Evolutionary conservation across 2,797 vertebrate species (phyloP).

Genomic region (Schizothorax lantsangensis): DNA sequence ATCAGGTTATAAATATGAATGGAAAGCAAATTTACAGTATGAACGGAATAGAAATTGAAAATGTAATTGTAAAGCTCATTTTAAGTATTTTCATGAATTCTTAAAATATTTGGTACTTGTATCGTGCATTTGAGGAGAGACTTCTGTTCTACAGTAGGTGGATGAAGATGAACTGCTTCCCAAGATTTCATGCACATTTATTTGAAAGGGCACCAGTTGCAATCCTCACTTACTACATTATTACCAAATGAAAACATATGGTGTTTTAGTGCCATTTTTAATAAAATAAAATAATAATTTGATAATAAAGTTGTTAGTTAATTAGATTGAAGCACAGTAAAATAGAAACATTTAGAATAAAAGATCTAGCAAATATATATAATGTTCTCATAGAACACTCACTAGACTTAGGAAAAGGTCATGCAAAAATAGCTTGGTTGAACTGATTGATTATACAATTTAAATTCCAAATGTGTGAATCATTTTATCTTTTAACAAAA

Average conservation of each 20-base stretch:
- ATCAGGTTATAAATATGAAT: not conserved
- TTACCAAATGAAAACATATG: not conserved
- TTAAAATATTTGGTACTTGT: not conserved
- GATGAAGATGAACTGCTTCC: not conserved
- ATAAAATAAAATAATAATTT: not conserved
- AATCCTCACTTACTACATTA: not conserved
- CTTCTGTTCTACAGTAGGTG: not conserved
- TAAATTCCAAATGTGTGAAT: not conserved
- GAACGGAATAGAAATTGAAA: not conserved
- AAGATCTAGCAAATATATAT: not conserved
- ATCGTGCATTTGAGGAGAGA: not conserved
- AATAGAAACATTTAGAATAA: not conserved
- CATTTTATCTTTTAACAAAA: not conserved
- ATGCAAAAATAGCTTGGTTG: not conserved
- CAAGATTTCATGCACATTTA: not conserved
- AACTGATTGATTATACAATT: not conserved
- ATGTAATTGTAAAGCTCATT: not conserved
- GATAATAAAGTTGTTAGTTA: not conserved
- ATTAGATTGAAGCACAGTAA: not conserved
- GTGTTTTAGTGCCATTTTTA: not conserved
- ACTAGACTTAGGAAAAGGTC: too few species aligned
- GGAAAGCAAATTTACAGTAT: not conserved
- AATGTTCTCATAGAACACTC: not conserved
- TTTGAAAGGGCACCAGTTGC: not conserved
- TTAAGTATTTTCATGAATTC: not conserved